Conservation (phyloP, 1,140 invertebrate species). For the Aphaenogaster ashmeadi region DNA sequence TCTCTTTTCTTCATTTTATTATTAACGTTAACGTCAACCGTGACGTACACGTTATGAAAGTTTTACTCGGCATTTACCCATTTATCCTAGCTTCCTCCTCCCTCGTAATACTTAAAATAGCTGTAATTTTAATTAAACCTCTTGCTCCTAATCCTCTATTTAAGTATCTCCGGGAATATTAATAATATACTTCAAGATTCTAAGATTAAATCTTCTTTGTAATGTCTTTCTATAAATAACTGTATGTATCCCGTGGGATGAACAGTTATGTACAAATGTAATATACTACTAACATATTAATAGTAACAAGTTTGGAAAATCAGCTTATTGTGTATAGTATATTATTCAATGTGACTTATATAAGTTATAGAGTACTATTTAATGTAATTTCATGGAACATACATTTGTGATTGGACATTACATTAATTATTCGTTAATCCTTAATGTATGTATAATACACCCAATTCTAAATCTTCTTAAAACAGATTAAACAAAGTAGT, state of each 20-base stretch:
- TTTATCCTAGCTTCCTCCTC: background rate
- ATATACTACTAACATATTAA: background rate
- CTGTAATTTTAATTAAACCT: slow-evolving; percentile 49
- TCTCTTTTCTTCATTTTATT: slow-evolving; percentile 15
- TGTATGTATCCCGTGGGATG: background rate
- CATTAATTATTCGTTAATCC: slow-evolving; percentile 17
- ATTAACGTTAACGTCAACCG: slow-evolving; percentile 32
- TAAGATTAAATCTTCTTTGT: slow-evolving; percentile 32
- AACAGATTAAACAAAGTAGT: background rate
- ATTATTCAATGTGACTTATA: background rate
- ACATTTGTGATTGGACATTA: background rate
- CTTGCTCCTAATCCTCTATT: slow-evolving; percentile 14
- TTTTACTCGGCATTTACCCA: slow-evolving; percentile 8
- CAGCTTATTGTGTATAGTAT: no score
- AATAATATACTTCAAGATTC: slow-evolving; percentile 31
- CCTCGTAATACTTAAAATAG: slow-evolving; percentile 37
- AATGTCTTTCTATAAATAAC: background rate
- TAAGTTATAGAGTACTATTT: background rate
- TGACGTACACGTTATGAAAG: slow-evolving; percentile 14
- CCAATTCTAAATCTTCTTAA: background rate
- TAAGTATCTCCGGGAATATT: slow-evolving; percentile 22
- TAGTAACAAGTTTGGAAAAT: background rate
- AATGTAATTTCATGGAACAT: background rate
- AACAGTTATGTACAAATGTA: background rate
- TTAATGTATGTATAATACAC: background rate